Percentiles rank a stretch among this genome's conserved stretches.
These are phyloP conservation scores for Actinia tenebrosa DNA, from an alignment of 64 coral and sea anemone species.

Conservation along the genomic window DNA sequence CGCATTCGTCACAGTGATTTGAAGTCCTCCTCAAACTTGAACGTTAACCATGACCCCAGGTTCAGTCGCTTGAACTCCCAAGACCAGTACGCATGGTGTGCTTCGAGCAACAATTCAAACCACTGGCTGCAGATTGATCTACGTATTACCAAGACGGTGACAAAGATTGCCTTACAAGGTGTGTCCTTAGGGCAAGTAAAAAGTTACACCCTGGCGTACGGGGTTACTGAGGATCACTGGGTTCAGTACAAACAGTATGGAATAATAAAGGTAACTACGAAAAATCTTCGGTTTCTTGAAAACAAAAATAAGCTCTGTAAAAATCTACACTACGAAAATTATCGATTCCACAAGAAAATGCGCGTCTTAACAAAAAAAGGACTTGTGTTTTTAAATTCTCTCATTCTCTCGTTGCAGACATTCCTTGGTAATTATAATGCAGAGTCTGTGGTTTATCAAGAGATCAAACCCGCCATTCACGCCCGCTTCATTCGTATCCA, in stretches of 20 bases:
- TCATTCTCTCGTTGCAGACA: not conserved
- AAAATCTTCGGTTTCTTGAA: too few relatives aligned
- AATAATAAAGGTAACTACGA: not conserved
- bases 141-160: constrained; percentile 19
- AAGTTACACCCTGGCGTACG: not conserved
- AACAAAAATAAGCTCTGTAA: too few relatives aligned
- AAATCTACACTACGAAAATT: not conserved
- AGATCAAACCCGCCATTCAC: not conserved
- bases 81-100: not conserved
- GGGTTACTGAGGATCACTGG: not conserved
- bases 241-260: constrained; percentile 5
- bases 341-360: too few relatives aligned
- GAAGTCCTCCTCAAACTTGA: not conserved
- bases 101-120: not conserved
- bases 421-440: constrained; percentile 16
- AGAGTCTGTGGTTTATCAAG: not conserved
- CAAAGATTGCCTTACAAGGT: constrained; percentile 16
- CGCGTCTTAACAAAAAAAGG: not conserved
- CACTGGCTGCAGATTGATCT: constrained; percentile 13
- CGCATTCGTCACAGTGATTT: not conserved
- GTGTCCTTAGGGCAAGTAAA: not conserved
- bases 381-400: too few relatives aligned
- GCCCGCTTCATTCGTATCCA: constrained; percentile 39
- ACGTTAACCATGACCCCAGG: not conserved
- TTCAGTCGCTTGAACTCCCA: not conserved